Evolutionary conservation across 2,797 vertebrate genomes (phyloP).

Genomic region (Florisuga fusca): DNA sequence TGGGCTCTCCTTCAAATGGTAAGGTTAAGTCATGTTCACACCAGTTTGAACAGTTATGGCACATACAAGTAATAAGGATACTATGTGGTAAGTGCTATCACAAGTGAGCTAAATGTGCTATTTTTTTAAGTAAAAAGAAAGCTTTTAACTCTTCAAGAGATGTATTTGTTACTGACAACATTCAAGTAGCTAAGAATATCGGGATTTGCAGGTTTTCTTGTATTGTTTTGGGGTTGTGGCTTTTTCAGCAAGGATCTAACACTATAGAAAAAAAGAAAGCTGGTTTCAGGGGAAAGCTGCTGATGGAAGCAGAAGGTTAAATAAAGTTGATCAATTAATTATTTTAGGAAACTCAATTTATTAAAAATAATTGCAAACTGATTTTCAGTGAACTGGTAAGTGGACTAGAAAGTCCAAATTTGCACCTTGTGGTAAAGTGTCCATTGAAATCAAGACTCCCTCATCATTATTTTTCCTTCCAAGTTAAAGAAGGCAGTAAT

Average conservation of each 20-base stretch:
- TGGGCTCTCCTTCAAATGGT: neutral
- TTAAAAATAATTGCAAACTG: neutral
- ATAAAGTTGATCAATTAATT: neutral
- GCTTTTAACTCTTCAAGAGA: neutral
- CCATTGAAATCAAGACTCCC: neutral
- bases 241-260: neutral
- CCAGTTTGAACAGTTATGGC: neutral
- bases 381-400: neutral
- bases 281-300: neutral
- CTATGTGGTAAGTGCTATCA: neutral
- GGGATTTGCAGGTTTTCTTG: accelerated
- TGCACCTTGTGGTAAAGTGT: neutral
- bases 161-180: neutral
- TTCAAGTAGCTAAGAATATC: neutral
- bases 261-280: neutral
- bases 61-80: neutral
- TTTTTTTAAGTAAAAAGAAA: neutral
- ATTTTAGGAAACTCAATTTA: neutral
- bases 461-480: neutral
- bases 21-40: neutral
- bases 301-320: neutral
- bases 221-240: no score
- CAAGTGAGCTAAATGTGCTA: neutral
- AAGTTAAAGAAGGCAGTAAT: neutral
- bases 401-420: neutral